A percentile compares a stretch with the other conserved stretches of the same genome.
Conservation (phyloP, 1,140 invertebrate species). For the Neotoxoptera formosana region DNA sequence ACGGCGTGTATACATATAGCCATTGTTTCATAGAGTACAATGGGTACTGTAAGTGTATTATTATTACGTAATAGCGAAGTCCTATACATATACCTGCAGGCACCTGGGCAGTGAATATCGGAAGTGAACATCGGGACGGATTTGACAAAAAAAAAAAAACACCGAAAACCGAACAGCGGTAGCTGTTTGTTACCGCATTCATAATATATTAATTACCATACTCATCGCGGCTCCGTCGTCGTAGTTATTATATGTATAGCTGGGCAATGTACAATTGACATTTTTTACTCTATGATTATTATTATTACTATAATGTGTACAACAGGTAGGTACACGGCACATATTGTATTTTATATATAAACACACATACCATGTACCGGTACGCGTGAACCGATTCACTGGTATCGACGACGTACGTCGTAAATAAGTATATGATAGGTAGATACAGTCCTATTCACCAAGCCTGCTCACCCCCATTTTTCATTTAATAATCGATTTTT, state of each 20-base stretch:
- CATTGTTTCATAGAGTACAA: constrained; percentile 12
- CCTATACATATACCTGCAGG: no score
- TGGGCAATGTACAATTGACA: background rate
- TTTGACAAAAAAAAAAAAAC: background rate
- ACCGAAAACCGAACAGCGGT: background rate
- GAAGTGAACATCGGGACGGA: background rate
- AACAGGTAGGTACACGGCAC: background rate
- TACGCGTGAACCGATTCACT: background rate
- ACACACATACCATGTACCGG: background rate
- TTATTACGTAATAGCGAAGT: background rate
- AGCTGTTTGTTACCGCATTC: background rate
- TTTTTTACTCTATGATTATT: background rate
- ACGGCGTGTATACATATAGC: background rate
- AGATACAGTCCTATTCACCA: no score
- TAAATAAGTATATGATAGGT: no score
- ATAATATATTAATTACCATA: background rate
- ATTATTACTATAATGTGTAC: background rate
- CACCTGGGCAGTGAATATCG: background rate
- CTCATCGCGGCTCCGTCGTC: no score
- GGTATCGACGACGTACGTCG: no score
- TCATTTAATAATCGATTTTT: no score
- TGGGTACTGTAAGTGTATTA: background rate
- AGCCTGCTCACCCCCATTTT: no score
- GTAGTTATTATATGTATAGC: background rate
- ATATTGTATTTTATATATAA: background rate